Conservation (phyloP, 2,797 vertebrate species). For the Anguilla anguilla region DNA sequence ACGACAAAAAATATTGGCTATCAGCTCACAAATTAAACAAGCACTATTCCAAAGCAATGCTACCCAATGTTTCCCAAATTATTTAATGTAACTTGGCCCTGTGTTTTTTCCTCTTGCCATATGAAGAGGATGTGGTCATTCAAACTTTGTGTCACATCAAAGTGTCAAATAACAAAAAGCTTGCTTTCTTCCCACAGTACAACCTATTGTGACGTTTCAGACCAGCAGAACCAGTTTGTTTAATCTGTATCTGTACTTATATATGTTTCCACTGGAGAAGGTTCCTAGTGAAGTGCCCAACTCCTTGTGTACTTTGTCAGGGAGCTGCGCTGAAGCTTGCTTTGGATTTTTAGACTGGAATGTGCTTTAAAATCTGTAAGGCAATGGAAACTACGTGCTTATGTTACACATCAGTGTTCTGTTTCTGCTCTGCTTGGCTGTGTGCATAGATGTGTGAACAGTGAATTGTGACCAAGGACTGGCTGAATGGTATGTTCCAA, state of each 20-base stretch:
- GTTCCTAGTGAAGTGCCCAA: neutral
- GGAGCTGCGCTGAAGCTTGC: neutral
- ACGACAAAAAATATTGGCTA: no score
- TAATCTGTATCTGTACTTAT: neutral
- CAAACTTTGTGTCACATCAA: no score
- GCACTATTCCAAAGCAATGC: no score
- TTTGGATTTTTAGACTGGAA: constrained; percentile 27
- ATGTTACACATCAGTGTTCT: neutral
- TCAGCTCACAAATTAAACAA: no score
- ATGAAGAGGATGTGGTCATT: no score
- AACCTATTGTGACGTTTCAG: neutral
- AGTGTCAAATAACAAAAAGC: no score
- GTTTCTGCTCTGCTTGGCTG: neutral
- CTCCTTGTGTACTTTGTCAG: neutral
- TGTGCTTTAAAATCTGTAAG: constrained; percentile 1
- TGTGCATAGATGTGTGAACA: neutral
- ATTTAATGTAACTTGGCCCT: no score
- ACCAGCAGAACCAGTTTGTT: neutral
- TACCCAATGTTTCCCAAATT: no score
- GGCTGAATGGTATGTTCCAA: constrained; percentile 10
- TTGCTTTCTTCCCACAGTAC: neutral
- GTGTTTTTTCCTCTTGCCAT: no score
- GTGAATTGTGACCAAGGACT: neutral
- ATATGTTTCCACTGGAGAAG: neutral
- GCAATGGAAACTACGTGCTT: neutral